Conservation (phyloP, 2,888 invertebrate species). For the Thereva nobilitata region DNA sequence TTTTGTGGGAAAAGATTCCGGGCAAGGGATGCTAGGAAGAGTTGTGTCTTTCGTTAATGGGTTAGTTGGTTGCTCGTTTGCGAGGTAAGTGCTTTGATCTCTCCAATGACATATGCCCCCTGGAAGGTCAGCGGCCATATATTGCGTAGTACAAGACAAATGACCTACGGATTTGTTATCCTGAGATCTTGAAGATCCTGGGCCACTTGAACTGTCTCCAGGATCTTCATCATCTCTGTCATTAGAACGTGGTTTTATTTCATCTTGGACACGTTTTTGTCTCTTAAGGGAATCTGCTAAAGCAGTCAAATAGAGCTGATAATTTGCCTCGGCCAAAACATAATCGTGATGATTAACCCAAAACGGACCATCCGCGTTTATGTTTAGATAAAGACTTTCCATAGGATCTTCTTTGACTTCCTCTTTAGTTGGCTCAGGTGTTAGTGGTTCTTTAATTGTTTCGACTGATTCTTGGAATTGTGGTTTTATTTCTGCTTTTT, state of each 20-base stretch:
- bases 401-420: not conserved
- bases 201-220: conserved; percentile 64
- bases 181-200: conserved; percentile 49
- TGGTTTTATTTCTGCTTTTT: no score
- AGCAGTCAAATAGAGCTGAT: conserved; percentile 57
- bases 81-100: conserved; percentile 77
- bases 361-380: conserved; percentile 61
- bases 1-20: not conserved
- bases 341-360: conserved; percentile 67
- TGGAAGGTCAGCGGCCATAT: conserved; percentile 73
- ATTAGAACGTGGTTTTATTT: conserved; percentile 44
- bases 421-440: not conserved
- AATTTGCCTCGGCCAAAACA: conserved; percentile 68
- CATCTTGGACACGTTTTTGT: conserved; percentile 44
- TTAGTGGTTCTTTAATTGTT: not conserved
- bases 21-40: not conserved
- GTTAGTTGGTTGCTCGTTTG: conserved; percentile 61
- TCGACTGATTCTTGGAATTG: not conserved
- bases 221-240: conserved; percentile 65
- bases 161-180: conserved; percentile 44
- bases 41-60: not conserved
- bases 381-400: conserved; percentile 44
- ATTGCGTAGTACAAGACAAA: conserved; percentile 63
- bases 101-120: conserved; percentile 82
- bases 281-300: conserved; percentile 55